A percentile compares a stretch with the other conserved stretches of the same genome.
phyloP scores from a whole-genome alignment of 2,113 vertebrate species.

The Bambusicola thoracicus region DNA sequence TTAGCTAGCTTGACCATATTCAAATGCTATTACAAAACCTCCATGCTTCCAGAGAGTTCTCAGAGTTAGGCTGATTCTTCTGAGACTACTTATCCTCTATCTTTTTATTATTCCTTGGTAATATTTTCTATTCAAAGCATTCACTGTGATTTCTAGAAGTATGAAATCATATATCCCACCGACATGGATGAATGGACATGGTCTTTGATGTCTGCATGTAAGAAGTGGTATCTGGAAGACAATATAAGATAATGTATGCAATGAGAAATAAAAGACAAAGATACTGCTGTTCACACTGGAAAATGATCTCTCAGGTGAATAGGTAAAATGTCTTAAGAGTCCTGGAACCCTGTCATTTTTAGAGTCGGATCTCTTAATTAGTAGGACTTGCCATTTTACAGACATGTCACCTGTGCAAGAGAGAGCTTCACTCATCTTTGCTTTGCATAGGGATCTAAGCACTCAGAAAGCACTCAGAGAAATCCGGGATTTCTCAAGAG shows the following conservation, averaged over 20 bases:
- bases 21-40: neutral
- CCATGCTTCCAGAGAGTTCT: neutral
- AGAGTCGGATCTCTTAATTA: neutral
- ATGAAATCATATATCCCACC: neutral
- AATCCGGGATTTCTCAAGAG: neutral
- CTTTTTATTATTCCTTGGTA: neutral
- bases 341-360: neutral
- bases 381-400: conserved; percentile 17
- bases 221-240: neutral
- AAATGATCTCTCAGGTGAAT: neutral
- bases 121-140: neutral
- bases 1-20: neutral
- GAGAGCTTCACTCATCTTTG: neutral
- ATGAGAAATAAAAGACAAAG: neutral
- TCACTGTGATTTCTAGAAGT: neutral
- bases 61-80: neutral
- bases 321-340: neutral
- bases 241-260: neutral
- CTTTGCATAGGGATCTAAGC: neutral
- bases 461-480: neutral
- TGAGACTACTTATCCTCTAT: neutral
- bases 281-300: neutral
- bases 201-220: neutral
- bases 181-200: neutral
- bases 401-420: neutral